Percentiles rank a stretch among this genome's conserved stretches.
These are phyloP conservation scores for Catostomus latipinnis DNA, from an alignment of 2,797 vertebrate species.

Conservation along the genomic window DNA sequence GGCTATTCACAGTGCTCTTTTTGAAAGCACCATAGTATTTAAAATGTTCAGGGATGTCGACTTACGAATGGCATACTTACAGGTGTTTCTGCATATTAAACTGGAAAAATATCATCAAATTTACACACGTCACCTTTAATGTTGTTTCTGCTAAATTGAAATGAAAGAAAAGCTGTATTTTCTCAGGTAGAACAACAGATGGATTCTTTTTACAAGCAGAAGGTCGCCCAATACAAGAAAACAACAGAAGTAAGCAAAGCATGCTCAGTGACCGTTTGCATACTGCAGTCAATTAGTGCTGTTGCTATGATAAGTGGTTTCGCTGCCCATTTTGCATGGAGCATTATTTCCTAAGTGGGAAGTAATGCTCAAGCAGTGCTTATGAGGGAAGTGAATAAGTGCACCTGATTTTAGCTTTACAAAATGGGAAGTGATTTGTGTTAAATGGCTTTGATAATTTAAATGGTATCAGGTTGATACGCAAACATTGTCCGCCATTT, in stretches of 20 bases:
- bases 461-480: not conserved
- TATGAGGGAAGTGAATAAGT: conserved; percentile 48
- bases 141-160: not conserved
- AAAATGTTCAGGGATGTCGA: no score
- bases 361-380: conserved; percentile 13
- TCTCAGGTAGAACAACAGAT: conserved; percentile 88
- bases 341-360: conserved; percentile 4
- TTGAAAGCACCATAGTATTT: no score
- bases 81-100: no score
- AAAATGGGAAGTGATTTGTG: conserved; percentile 40
- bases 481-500: no score
- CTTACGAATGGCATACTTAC: no score
- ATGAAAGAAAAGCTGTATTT: conserved; percentile 9
- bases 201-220: conserved; percentile 91
- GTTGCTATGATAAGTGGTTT: conserved; percentile 3
- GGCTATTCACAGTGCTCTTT: no score
- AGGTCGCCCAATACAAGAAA: conserved; percentile 87
- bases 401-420: conserved; percentile 35
- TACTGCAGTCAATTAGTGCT: not conserved
- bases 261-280: not conserved
- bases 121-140: not conserved
- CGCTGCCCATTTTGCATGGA: conserved; percentile 8
- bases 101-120: not conserved
- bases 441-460: conserved; percentile 23
- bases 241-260: conserved; percentile 86